A percentile compares a stretch with the other conserved stretches of the same genome.
Conservation (phyloP, 2,113 vertebrate genomes). For the Labeo catla region DNA sequence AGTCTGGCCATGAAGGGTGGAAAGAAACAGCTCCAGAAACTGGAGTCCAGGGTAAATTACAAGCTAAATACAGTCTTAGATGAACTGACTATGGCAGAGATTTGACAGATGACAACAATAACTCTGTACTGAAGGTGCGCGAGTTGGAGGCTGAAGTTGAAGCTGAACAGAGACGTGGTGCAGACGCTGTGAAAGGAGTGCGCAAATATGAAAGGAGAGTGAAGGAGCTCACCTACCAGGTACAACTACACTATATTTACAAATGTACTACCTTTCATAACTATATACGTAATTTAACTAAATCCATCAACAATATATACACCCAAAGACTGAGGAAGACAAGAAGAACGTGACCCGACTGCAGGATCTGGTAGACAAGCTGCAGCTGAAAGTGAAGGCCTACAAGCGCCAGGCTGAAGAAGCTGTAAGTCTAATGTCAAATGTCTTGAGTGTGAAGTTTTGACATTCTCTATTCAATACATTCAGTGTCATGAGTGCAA, state of each 20-base stretch:
- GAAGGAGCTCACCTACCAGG: slow-evolving; percentile 52
- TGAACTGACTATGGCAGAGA: not conserved
- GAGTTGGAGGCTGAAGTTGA: slow-evolving; percentile 49
- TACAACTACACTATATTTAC: not conserved
- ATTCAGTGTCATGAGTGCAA: not conserved
- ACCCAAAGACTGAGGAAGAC: not conserved
- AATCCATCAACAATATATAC: not conserved
- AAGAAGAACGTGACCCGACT: not conserved
- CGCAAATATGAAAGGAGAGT: slow-evolving; percentile 52
- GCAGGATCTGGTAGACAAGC: not conserved
- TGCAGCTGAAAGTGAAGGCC: not conserved
- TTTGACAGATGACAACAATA: not conserved
- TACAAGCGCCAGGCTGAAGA: not conserved
- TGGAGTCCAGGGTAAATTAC: too few relatives aligned
- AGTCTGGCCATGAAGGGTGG: slow-evolving; percentile 2
- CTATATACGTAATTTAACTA: not conserved
- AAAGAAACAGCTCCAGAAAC: too few relatives aligned
- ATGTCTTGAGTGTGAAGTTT: not conserved
- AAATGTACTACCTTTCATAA: not conserved
- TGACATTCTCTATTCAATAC: not conserved
- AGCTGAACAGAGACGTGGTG: slow-evolving; percentile 44
- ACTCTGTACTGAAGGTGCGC: slow-evolving; percentile 30
- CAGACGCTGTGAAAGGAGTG: slow-evolving; percentile 50
- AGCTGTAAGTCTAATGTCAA: not conserved
- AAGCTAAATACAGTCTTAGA: too few relatives aligned